Evolutionary conservation across 2,888 invertebrate species (phyloP).

Genomic region (Thalpophila matura): DNA sequence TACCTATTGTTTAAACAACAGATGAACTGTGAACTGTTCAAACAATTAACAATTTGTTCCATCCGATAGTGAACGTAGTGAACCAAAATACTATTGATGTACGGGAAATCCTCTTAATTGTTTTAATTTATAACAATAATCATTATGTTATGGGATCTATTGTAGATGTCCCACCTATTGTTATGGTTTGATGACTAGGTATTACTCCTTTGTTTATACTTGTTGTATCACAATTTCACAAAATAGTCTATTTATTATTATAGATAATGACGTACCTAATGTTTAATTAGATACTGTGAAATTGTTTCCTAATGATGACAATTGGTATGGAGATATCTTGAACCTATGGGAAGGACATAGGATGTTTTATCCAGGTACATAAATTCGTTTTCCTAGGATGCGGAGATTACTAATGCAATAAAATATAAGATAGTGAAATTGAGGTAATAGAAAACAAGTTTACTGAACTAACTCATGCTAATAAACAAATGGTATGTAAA

Average conservation of each 20-base stretch:
- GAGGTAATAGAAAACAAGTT: conserved; percentile 4
- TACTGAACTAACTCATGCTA: conserved; percentile 1
- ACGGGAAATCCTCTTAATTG: conserved; percentile 43
- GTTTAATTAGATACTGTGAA: too few relatives aligned
- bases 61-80: conserved; percentile 21
- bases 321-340: too few relatives aligned
- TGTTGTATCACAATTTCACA: too few relatives aligned
- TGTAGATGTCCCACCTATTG: not conserved
- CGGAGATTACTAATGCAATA: not conserved
- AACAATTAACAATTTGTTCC: conserved; percentile 52
- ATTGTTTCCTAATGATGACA: too few relatives aligned
- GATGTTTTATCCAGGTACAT: too few relatives aligned
- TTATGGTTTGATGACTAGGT: conserved; percentile 2
- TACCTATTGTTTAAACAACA: conserved; percentile 53
- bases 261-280: too few relatives aligned
- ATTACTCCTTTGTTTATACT: not conserved
- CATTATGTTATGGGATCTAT: conserved; percentile 25
- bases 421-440: not conserved
- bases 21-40: conserved; percentile 46
- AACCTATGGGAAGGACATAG: too few relatives aligned
- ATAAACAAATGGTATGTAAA: conserved; percentile 22
- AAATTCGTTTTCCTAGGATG: too few relatives aligned
- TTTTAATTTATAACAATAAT: conserved; percentile 29
- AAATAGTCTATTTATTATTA: too few relatives aligned
- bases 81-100: conserved; percentile 45